Conservation (phyloP, 1,140 invertebrate species). For the Pollicipes pollicipes region DNA sequence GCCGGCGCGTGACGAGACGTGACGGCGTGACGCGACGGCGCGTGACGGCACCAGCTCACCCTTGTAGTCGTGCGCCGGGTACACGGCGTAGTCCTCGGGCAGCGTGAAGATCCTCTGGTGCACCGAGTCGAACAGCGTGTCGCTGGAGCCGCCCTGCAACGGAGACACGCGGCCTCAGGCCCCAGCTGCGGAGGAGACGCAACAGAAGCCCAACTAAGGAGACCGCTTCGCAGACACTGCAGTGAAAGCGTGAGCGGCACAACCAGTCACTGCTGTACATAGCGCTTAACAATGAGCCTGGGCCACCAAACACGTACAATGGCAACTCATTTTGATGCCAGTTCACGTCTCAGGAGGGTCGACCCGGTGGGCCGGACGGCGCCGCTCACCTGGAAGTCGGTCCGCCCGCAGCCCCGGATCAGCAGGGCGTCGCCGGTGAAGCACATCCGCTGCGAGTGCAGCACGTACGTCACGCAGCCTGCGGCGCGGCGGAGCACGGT, state of each 20-base stretch:
- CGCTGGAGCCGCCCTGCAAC: constrained; percentile 67
- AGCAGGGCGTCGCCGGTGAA: constrained; percentile 93
- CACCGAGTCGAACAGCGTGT: constrained; percentile 69
- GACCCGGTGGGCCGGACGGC: no score
- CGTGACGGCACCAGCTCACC: constrained; percentile 26
- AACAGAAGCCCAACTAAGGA: no score
- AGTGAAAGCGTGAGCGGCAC: neutral
- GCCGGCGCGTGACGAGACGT: no score
- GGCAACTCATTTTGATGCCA: no score
- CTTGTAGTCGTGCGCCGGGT: constrained; percentile 92
- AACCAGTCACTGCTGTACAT: no score
- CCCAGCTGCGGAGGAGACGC: no score
- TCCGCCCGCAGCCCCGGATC: constrained; percentile 52
- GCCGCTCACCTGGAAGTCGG: constrained; percentile 51
- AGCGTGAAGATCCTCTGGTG: constrained; percentile 74
- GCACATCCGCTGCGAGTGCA: constrained; percentile 49
- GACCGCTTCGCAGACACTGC: no score
- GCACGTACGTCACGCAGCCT: constrained; percentile 57
- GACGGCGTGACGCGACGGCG: no score
- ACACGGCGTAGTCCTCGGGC: constrained; percentile 65
- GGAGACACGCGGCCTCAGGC: constrained; percentile 30
- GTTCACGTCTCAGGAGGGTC: no score
- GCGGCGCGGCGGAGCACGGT: no score
- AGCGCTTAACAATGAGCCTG: neutral
- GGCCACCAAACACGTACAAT: neutral